phyloP scores from a whole-genome alignment of 2,113 vertebrate genomes.

The Artemisiospiza belli region DNA sequence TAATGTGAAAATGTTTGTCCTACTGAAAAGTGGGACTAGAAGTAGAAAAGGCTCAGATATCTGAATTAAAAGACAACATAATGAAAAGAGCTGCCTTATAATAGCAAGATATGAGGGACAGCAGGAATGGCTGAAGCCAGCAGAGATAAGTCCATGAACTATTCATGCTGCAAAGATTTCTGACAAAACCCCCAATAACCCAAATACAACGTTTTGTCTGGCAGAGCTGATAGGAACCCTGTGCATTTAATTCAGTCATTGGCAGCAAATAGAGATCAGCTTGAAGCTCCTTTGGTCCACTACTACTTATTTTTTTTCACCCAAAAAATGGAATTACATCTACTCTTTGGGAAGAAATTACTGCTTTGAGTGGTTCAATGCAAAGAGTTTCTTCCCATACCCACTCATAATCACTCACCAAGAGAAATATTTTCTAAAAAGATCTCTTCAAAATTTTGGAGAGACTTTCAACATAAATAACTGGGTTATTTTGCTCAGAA shows the following conservation, averaged over 20 bases:
- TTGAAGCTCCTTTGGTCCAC: neutral
- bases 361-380: neutral
- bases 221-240: neutral
- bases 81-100: neutral
- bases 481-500: neutral
- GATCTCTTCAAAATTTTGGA: neutral
- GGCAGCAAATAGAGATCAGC: neutral
- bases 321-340: neutral
- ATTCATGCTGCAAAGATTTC: neutral
- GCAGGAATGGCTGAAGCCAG: neutral
- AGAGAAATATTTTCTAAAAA: neutral
- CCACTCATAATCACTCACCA: neutral
- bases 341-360: neutral
- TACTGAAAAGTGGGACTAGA: neutral
- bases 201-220: fast-evolving
- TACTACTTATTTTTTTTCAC: neutral
- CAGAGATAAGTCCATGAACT: neutral
- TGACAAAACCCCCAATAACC: neutral
- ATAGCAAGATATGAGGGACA: too few species aligned
- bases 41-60: neutral
- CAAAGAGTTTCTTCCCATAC: neutral
- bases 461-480: neutral
- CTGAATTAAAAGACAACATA: neutral
- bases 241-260: neutral
- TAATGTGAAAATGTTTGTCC: neutral